Base-by-base conservation (phyloP, 1,140 invertebrate species). In the Venturia canescens region DNA sequence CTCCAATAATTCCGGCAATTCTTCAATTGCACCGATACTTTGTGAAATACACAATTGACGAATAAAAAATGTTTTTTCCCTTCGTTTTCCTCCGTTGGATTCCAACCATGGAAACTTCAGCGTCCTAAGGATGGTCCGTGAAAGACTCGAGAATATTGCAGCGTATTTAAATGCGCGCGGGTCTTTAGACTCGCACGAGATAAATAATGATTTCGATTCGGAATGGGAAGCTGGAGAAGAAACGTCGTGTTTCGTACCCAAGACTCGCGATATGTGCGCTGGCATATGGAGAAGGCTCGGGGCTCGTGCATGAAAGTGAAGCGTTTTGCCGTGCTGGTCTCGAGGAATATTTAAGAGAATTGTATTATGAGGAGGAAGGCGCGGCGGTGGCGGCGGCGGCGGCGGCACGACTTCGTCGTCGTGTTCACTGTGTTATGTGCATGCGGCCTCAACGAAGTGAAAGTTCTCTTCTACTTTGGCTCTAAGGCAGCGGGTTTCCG, bases 331-430 rank as follows among this genome's bases (percentile, higher is more conserved):
- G 60, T 23, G 60, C 21, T 63, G 50, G 27, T 71, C 76, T 78
- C 80, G 79, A 82, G 29, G 83, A 87, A 88, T 88, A 88, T 86
- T 87, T 87, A 88, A 87, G 84, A 84, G 82, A 78, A 85, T 78
- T 77, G 83, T 71, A 48, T 71, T 63, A 63, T 63, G 60, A 63
- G n/a, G 53, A 18, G 53, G n/a, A 21, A 71, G 34, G 38, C 38
- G 34, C 31, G 34, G 69, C 69, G 34, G 11, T 21, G 3, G 18
- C 67, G 31, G 18, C 3, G 18, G 53, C 16, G 53, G 21, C 18
- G 18, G 21, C 21, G 53, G 18, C 18, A 67, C 63, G 4, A 13
- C n/a, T 5, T 78, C 67, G 38, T 26, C 16, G 29, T n/a, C n/a
- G n/a, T n/a, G n/a, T 29, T 69, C n/a, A 69, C 26, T 69, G 31